These are phyloP conservation scores for Callaeas wilsoni DNA, from an alignment of 2,113 vertebrate genomes.

Conservation along the genomic window DNA sequence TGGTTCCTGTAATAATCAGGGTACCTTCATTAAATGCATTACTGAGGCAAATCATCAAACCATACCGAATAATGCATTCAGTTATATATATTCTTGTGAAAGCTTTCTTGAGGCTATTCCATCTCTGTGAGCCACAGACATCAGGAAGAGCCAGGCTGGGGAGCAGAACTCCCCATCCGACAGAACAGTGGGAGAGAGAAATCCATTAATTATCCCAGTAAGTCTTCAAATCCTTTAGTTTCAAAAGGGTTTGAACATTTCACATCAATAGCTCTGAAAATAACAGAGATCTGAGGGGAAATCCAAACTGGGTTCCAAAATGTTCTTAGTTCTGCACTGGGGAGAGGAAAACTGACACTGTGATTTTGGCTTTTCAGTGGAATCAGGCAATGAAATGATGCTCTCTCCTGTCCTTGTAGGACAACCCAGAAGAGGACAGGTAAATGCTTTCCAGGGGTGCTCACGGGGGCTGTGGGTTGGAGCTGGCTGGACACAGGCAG, in stretches of 20 bases:
- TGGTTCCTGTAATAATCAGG: background rate
- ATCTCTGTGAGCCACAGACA: background rate
- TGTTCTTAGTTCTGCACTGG: background rate
- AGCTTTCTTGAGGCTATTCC: background rate
- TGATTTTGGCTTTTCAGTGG: background rate
- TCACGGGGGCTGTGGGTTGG: background rate
- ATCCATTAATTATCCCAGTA: background rate
- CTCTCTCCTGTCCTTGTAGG: background rate
- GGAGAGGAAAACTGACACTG: background rate
- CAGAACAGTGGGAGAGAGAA: background rate
- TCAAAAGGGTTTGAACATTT: background rate
- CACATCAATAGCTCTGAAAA: background rate
- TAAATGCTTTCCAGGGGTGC: background rate
- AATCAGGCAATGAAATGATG: background rate
- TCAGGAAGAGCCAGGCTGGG: background rate
- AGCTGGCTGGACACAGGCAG: background rate
- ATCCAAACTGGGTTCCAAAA: background rate
- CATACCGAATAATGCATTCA: background rate
- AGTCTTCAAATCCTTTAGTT: background rate
- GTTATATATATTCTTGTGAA: background rate
- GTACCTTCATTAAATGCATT: constrained; percentile 45
- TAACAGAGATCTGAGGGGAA: background rate
- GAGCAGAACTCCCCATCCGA: background rate
- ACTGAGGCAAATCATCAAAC: constrained; percentile 23
- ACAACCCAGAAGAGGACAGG: background rate